Evolutionary conservation across 2,888 invertebrate species (phyloP).

Genomic region (Eupeodes luniger): DNA sequence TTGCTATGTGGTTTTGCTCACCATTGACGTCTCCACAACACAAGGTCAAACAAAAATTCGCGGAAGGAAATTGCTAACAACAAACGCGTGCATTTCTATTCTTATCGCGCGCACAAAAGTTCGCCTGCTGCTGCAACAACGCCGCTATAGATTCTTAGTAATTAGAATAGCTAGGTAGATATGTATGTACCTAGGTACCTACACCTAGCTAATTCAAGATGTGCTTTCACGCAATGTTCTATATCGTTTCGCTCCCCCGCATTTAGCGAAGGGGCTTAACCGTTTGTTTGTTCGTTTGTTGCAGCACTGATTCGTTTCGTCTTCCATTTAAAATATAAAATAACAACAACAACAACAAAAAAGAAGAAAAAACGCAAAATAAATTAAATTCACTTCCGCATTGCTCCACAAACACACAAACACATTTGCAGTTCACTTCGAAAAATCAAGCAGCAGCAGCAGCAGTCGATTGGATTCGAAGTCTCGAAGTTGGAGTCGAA

Average conservation of each 20-base stretch:
- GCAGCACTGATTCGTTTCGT: slow-evolving; percentile 75
- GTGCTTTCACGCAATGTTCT: slow-evolving; percentile 32
- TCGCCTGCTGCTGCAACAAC: slow-evolving; percentile 43
- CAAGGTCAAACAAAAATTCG: slow-evolving; percentile 69
- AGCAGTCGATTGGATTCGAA: slow-evolving; percentile 6
- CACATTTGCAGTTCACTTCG: slow-evolving; percentile 73
- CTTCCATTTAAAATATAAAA: slow-evolving; percentile 69
- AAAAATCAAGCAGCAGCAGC: slow-evolving; percentile 11
- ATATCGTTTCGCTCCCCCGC: slow-evolving; percentile 57
- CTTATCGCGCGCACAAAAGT: slow-evolving; percentile 40
- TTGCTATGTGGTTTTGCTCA: slow-evolving; percentile 13
- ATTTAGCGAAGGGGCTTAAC: slow-evolving; percentile 60
- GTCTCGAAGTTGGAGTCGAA: slow-evolving; percentile 4
- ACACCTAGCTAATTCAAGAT: slow-evolving; percentile 21
- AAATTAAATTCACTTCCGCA: slow-evolving; percentile 85
- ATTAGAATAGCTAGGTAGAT: neutral
- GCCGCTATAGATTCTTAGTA: slow-evolving; percentile 25
- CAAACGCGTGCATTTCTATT: slow-evolving; percentile 36
- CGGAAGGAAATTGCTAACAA: slow-evolving; percentile 64
- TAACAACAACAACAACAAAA: slow-evolving; percentile 11
- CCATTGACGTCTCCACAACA: slow-evolving; percentile 6
- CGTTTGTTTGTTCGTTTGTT: slow-evolving; percentile 55
- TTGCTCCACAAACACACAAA: slow-evolving; percentile 83
- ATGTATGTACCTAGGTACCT: neutral
- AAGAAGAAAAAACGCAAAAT: slow-evolving; percentile 77